These are phyloP conservation scores for Archaeoteleia sp. DNA, from an alignment of 2,888 invertebrate species.

Conservation along the genomic window DNA sequence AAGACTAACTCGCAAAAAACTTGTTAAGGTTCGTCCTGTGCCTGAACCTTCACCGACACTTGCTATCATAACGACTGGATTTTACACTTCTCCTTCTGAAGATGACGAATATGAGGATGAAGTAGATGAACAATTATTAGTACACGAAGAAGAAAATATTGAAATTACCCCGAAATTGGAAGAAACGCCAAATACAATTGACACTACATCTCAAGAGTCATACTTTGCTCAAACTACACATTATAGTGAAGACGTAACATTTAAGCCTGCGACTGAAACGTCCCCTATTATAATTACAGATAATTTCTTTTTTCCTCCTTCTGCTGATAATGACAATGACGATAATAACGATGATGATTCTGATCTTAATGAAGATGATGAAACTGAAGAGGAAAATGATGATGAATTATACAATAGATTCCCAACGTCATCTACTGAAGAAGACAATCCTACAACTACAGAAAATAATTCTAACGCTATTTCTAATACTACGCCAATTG, in stretches of 20 bases:
- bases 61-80: slow-evolving; percentile 72
- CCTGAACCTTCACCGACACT: slow-evolving; percentile 64
- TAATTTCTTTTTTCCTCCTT: slow-evolving; percentile 69
- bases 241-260: slow-evolving; percentile 16
- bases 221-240: background rate
- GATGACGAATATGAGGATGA: slow-evolving; percentile 52
- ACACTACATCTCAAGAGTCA: slow-evolving; percentile 55
- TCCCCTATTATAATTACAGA: slow-evolving; percentile 71
- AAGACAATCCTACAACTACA: slow-evolving; percentile 2
- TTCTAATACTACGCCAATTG: slow-evolving; percentile 9
- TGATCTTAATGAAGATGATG: slow-evolving; percentile 21
- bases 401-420: slow-evolving; percentile 27
- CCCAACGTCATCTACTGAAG: too few relatives aligned
- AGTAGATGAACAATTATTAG: slow-evolving; percentile 34
- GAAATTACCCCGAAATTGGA: slow-evolving; percentile 61
- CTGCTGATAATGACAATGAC: slow-evolving; percentile 49
- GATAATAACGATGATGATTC: slow-evolving; percentile 42
- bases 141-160: slow-evolving; percentile 38
- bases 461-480: slow-evolving; percentile 17
- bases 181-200: slow-evolving; percentile 61
- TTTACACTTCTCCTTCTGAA: slow-evolving; percentile 63
- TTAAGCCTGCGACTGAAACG: slow-evolving; percentile 37
- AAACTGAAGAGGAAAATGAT: slow-evolving; percentile 29
- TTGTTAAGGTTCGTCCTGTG: slow-evolving; percentile 68
- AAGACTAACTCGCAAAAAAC: slow-evolving; percentile 68